These are phyloP conservation scores for Melolontha melolontha DNA, from an alignment of 2,888 invertebrate genomes.

Conservation along the genomic window DNA sequence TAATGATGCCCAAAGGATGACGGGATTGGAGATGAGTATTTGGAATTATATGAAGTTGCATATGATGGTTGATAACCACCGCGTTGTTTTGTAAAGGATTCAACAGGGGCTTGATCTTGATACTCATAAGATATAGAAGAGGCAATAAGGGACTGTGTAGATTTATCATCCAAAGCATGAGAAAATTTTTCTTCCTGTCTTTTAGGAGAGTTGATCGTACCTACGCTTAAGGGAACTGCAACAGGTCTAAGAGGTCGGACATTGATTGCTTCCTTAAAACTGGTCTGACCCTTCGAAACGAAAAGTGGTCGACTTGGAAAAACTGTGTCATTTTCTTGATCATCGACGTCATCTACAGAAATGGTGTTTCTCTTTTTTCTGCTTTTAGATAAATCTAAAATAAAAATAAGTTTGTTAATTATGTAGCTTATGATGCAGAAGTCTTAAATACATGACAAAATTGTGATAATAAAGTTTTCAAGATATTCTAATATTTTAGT, in stretches of 20 bases:
- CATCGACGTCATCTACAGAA: neutral
- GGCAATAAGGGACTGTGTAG: too few relatives aligned
- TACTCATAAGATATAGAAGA: too few relatives aligned
- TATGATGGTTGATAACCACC: too few relatives aligned
- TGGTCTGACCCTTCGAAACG: neutral
- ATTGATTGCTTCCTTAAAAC: neutral
- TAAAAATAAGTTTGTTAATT: neutral
- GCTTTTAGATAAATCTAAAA: neutral
- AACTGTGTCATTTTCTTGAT: neutral
- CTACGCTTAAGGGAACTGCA: neutral
- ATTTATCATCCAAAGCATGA: too few relatives aligned
- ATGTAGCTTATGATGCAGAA: neutral
- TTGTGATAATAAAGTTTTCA: too few relatives aligned
- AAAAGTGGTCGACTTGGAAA: slow-evolving; percentile 7
- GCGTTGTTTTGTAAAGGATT: too few relatives aligned
- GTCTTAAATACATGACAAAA: too few relatives aligned
- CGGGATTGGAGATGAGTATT: too few relatives aligned
- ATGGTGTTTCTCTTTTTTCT: neutral
- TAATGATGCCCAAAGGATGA: too few relatives aligned
- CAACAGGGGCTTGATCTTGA: too few relatives aligned
- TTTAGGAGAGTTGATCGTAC: neutral
- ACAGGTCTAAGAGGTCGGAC: neutral
- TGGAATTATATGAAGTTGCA: too few relatives aligned
- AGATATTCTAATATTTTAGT: too few relatives aligned
- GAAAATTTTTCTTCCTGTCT: neutral